Evolutionary conservation across 2,113 vertebrate genomes (phyloP).

Genomic region (Sebastes fasciatus): DNA sequence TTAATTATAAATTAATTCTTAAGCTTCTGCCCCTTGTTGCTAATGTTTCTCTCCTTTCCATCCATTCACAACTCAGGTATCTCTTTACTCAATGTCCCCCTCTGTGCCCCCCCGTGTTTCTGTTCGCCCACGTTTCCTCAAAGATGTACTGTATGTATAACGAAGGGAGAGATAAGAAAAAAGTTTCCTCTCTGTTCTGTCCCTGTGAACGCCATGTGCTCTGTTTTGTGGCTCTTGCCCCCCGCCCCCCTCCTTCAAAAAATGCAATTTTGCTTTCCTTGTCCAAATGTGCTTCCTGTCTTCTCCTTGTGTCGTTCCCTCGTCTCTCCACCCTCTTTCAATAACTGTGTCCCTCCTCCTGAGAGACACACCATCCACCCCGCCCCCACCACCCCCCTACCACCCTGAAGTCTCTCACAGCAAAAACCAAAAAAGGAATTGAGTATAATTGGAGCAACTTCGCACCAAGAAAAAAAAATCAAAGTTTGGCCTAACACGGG

Average conservation of each 20-base stretch:
- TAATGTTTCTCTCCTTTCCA: slow-evolving; percentile 8
- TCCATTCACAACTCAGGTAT: slow-evolving; percentile 75
- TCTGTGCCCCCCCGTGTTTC: slow-evolving; percentile 16
- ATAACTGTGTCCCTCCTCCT: slow-evolving; percentile 23
- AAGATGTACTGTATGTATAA: slow-evolving; percentile 47
- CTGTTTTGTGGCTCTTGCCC: slow-evolving; percentile 15
- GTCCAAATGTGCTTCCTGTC: slow-evolving; percentile 59
- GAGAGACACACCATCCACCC: slow-evolving; percentile 17
- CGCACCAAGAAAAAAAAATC: not conserved
- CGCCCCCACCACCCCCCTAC: not conserved
- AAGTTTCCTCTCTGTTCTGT: slow-evolving; percentile 38
- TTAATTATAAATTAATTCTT: not conserved
- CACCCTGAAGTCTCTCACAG: slow-evolving; percentile 27
- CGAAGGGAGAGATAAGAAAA: slow-evolving; percentile 30
- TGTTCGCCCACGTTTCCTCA: slow-evolving; percentile 62
- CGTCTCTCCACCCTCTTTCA: slow-evolving; percentile 2
- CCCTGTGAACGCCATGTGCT: slow-evolving; percentile 47
- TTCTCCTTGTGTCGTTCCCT: slow-evolving; percentile 40
- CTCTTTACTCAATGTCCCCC: slow-evolving; percentile 30
- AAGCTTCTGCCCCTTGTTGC: slow-evolving; percentile 1
- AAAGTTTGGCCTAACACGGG: slow-evolving; percentile 27
- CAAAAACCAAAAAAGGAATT: slow-evolving; percentile 45
- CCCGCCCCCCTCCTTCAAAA: not conserved
- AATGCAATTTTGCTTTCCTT: slow-evolving; percentile 40
- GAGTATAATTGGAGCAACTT: slow-evolving; percentile 35